Evolutionary conservation across 1,140 invertebrate genomes (phyloP).

Genomic region (Neomicropteryx cornuta): DNA sequence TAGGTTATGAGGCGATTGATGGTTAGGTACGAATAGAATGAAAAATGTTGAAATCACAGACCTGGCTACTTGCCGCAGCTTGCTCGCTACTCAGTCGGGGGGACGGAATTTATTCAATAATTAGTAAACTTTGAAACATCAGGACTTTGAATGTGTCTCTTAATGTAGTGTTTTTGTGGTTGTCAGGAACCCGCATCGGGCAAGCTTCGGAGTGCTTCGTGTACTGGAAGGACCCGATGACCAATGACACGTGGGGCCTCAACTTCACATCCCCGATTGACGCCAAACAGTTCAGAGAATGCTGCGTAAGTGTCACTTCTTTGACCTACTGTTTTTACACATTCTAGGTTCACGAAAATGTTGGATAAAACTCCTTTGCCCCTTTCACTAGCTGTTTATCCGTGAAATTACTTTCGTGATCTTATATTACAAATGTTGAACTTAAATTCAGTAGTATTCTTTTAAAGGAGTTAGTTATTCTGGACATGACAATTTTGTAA

Average conservation of each 20-base stretch:
- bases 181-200: conserved; percentile 84
- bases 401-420: not conserved
- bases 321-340: conserved; percentile 1
- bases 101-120: too few relatives aligned
- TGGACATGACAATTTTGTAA: too few relatives aligned
- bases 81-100: too few relatives aligned
- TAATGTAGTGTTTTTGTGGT: too few relatives aligned
- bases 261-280: conserved; percentile 96
- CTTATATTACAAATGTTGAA: not conserved
- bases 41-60: too few relatives aligned
- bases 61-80: too few relatives aligned
- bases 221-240: conserved; percentile 95
- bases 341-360: conserved; percentile 16
- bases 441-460: too few relatives aligned
- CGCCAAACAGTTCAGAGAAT: conserved; percentile 93
- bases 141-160: too few relatives aligned
- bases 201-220: conserved; percentile 97
- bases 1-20: too few relatives aligned
- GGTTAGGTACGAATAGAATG: too few relatives aligned
- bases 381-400: not conserved
- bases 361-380: conserved; percentile 10
- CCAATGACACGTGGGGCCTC: conserved; percentile 96
- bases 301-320: conserved; percentile 74
- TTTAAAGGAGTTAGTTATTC: too few relatives aligned
- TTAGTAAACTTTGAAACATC: too few relatives aligned